Evolutionary conservation across 2,797 vertebrate genomes (phyloP), one percentile per base, ranked within the genome.

Genomic region (Anomalospiza imberbis): DNA sequence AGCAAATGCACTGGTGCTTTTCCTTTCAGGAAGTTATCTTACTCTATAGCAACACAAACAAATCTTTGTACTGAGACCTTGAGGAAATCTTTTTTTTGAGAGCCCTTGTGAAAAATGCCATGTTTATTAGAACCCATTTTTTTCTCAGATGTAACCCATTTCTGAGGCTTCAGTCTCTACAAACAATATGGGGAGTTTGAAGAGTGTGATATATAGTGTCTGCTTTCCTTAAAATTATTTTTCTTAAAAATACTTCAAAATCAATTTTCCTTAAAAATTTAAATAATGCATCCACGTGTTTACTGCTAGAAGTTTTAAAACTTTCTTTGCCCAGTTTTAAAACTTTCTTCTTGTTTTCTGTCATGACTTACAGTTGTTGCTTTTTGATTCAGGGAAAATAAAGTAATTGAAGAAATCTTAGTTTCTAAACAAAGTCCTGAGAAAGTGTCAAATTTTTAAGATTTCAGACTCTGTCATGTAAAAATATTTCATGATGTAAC

Each of bases 1-100:
- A 50, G 3, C 12, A 55, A 71, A 48, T 44, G 8, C 6, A 3
- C 20, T 86, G 31, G 17, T 76, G 25, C 38, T 84, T 84, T 51
- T 90, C 31, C 66, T 88, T 91, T 90, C 51, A 76, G 40, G 54
- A 79, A 53, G 6, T 61, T 70, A 38, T n/a, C 14, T 93, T 72
- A 25, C 29, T 73, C 31, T 9, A 9, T 25, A 65, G 62, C 38
- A 82, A 26, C 9, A 40, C 28, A 89, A 76, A 42, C 17, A 57
- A 40, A 60, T 79, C 40, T 70, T 71, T 62, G 40, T 72, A 65
- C 20, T 47, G 55, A 18, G 48, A 53, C 10, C 12, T n/a, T 0
- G 0, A 13, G 32, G 38, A 70, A 76, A 48, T 73, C 3, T 77
- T 44, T 63, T 66, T 45, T 73, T 36, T 40, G 13, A n/a, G 20